Evolutionary conservation across 2,797 vertebrate genomes (phyloP), one percentile per base, ranked within the genome.

Genomic region (Odontamblyopus rebecca): DNA sequence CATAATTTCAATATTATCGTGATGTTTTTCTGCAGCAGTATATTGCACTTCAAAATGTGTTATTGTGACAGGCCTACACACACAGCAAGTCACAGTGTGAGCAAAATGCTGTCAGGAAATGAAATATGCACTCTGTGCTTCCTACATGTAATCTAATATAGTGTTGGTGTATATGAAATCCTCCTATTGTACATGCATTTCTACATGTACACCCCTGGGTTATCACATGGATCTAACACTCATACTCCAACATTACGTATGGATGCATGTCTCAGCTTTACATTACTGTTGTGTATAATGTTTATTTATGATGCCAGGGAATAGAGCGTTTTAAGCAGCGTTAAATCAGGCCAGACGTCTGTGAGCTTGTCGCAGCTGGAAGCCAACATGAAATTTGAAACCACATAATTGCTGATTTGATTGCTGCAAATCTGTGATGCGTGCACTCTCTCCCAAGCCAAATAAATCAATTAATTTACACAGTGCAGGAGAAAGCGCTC

Each of bases 381-480:
- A 29, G 65, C 82, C 83, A 84, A 84, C 84, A 82, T 82, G 76
- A 83, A 72, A 90, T 89, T 44, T 81, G 77, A 91, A 91, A 77
- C 74, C 81, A 82, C 82, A 87, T 90, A 90, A 92, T 88, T 89
- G 74, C 81, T 75, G 77, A 86, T 82, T 81, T 88, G 85, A 88
- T 92, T 91, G 82, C 81, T 77, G 60, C 69, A 85, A 91, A 85
- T 83, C 82, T 86, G 72, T 82, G 76, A 79, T 71, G 82, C 38
- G 44, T 77, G 70, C 77, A 82, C 85, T 87, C 79, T 83, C 41
- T 85, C 32, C 83, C 72, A 64, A 84, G 74, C 74, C 77, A 86
- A 83, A 90, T 84, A 86, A 88, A 91, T 91, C 72, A 86, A 83
- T 87, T 75, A 64, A 82, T 90, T 85, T 84, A 88, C 69, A 73